Percentiles rank a stretch among this genome's conserved stretches.
phyloP scores from a whole-genome alignment of 2,888 invertebrate species.

The Catotricha subobsoleta region DNA sequence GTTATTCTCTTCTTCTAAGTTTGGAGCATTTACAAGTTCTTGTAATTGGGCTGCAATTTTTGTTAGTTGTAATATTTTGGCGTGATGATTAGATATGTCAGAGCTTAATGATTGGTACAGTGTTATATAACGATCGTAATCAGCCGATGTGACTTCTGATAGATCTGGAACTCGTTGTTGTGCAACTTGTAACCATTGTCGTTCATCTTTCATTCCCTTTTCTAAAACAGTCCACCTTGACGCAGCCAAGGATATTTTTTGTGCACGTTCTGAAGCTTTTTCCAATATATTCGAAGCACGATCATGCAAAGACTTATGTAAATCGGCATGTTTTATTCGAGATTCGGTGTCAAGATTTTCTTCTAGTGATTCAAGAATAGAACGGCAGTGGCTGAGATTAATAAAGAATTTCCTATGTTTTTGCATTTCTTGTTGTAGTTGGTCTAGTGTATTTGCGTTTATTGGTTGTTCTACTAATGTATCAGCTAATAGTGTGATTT shows the following conservation, averaged over 20 bases:
- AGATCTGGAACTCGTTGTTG: slow-evolving; percentile 69
- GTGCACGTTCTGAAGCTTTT: slow-evolving; percentile 61
- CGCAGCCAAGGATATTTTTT: slow-evolving; percentile 68
- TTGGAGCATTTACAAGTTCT: slow-evolving; percentile 54
- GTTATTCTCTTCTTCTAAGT: slow-evolving; percentile 54
- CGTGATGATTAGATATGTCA: slow-evolving; percentile 64
- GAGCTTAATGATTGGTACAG: slow-evolving; percentile 61
- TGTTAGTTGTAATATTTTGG: slow-evolving; percentile 54
- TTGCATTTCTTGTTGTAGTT: slow-evolving; percentile 76
- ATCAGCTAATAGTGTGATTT: slow-evolving; percentile 71
- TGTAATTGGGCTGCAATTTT: slow-evolving; percentile 55
- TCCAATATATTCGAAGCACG: slow-evolving; percentile 60
- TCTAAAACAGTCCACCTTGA: slow-evolving; percentile 67
- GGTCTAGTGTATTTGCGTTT: slow-evolving; percentile 52
- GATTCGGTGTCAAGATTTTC: slow-evolving; percentile 69
- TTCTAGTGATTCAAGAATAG: slow-evolving; percentile 69
- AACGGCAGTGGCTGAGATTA: slow-evolving; percentile 70
- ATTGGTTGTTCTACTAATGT: slow-evolving; percentile 61
- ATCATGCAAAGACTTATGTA: slow-evolving; percentile 61
- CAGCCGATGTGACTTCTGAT: slow-evolving; percentile 59
- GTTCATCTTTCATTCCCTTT: slow-evolving; percentile 66
- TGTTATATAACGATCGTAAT: slow-evolving; percentile 70
- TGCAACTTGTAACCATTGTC: slow-evolving; percentile 66
- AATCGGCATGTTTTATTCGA: slow-evolving; percentile 45
- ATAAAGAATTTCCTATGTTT: slow-evolving; percentile 79